Evolutionary conservation across 2,113 vertebrate species (phyloP).

Genomic region (Macquaria australasica): DNA sequence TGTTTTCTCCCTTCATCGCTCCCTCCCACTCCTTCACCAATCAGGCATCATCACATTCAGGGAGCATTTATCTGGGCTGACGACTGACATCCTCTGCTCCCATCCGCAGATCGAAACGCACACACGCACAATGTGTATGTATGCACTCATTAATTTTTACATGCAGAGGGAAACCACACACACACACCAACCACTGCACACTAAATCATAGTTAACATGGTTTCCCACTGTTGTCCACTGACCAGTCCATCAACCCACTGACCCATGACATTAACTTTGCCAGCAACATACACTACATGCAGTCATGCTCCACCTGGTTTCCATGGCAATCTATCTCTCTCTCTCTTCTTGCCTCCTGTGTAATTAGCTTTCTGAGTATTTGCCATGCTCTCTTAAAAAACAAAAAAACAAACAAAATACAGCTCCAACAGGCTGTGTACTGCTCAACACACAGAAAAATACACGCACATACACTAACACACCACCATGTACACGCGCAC

Average conservation of each 20-base stretch:
- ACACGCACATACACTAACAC: neutral
- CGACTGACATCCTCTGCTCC: neutral
- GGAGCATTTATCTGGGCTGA: slow-evolving; percentile 19
- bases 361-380: slow-evolving; percentile 67
- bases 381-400: slow-evolving; percentile 47
- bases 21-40: slow-evolving; percentile 1
- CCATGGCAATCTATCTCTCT: slow-evolving; percentile 54
- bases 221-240: slow-evolving; percentile 2
- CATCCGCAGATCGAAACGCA: neutral
- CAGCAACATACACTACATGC: slow-evolving; percentile 21
- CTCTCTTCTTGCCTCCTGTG: slow-evolving; percentile 9
- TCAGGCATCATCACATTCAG: slow-evolving; percentile 11
- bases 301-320: slow-evolving; percentile 64
- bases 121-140: neutral
- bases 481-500: neutral
- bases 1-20: slow-evolving; percentile 15
- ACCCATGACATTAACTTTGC: slow-evolving; percentile 39
- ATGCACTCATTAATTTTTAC: slow-evolving; percentile 3
- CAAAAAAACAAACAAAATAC: slow-evolving; percentile 11
- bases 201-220: neutral
- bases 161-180: slow-evolving; percentile 8
- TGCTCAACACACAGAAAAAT: neutral
- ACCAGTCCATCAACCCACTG: slow-evolving; percentile 29
- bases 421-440: slow-evolving; percentile 25
- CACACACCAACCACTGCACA: slow-evolving; percentile 15